A percentile compares a stretch with the other conserved stretches of the same genome.
Evolutionary conservation across 2,113 vertebrate genomes (phyloP).

Genomic region (Nothoprocta perdicaria): DNA sequence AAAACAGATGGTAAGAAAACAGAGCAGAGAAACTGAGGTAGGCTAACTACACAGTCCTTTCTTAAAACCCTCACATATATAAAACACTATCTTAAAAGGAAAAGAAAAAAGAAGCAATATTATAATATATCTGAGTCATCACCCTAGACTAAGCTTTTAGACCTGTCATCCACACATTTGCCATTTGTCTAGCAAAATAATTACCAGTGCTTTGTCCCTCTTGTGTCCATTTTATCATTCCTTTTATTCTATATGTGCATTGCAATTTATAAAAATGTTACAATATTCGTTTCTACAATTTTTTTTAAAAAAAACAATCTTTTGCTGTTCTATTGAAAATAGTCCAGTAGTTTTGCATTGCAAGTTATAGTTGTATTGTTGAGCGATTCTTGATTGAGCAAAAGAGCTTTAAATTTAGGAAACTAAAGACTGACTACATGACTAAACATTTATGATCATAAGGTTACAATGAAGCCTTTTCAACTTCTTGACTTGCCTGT

Average conservation of each 20-base stretch:
- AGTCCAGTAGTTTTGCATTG: not conserved
- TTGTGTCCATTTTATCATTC: not conserved
- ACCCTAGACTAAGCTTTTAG: not conserved
- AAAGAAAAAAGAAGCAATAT: not conserved
- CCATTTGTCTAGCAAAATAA: not conserved
- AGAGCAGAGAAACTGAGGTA: not conserved
- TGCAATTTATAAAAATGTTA: not conserved
- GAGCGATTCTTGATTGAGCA: not conserved
- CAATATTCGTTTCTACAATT: not conserved
- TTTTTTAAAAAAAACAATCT: rapidly evolving
- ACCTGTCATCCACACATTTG: not conserved
- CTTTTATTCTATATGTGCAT: not conserved
- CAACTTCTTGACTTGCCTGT: not conserved
- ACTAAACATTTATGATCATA: not conserved
- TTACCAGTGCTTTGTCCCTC: not conserved
- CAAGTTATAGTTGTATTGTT: not conserved
- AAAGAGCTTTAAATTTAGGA: not conserved
- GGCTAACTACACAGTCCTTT: not conserved
- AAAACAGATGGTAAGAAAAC: not conserved
- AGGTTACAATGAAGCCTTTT: not conserved
- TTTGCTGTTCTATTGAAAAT: not conserved
- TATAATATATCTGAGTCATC: not conserved
- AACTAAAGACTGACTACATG: not conserved
- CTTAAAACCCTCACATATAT: not conserved
- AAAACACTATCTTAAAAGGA: not conserved